These are phyloP conservation scores for Dermatemys mawii DNA, from an alignment of 2,113 vertebrate species.

Conservation along the genomic window DNA sequence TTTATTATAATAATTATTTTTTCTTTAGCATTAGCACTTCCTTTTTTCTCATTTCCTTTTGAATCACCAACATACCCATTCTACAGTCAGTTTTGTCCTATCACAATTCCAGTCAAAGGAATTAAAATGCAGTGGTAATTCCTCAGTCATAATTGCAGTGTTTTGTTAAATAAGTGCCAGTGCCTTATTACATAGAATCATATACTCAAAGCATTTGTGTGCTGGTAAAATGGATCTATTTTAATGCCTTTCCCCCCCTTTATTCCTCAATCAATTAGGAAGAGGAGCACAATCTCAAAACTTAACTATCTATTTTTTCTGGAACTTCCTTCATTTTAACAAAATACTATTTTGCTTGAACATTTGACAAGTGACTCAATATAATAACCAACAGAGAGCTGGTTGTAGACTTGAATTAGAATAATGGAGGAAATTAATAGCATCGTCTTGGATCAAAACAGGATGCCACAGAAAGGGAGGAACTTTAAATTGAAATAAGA, in stretches of 20 bases:
- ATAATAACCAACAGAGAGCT: neutral
- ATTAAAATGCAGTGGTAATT: slow-evolving; percentile 52
- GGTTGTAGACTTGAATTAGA: slow-evolving; percentile 1
- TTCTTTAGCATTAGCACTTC: neutral
- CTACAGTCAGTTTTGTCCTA: slow-evolving; percentile 9
- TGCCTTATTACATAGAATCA: slow-evolving; percentile 39
- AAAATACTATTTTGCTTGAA: neutral
- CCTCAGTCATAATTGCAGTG: slow-evolving; percentile 18
- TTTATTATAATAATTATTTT: neutral
- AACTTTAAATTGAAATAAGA: slow-evolving; percentile 46
- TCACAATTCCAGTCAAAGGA: slow-evolving; percentile 58
- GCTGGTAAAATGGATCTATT: slow-evolving; percentile 38
- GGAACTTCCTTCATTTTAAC: slow-evolving; percentile 21
- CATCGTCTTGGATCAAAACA: slow-evolving; percentile 41
- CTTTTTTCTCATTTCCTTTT: slow-evolving; percentile 30
- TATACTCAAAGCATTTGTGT: slow-evolving; percentile 39
- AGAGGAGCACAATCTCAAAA: slow-evolving; percentile 14
- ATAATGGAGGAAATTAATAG: slow-evolving; percentile 37
- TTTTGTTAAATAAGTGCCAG: slow-evolving; percentile 66
- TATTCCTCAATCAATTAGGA: slow-evolving; percentile 5
- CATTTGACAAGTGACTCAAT: neutral
- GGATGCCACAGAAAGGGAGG: neutral
- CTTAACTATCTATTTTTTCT: neutral
- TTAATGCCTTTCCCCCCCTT: slow-evolving; percentile 35
- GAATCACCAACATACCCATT: slow-evolving; percentile 22